Base-by-base conservation (phyloP, 2,113 vertebrate genomes). In the Hiodon tergisus region DNA sequence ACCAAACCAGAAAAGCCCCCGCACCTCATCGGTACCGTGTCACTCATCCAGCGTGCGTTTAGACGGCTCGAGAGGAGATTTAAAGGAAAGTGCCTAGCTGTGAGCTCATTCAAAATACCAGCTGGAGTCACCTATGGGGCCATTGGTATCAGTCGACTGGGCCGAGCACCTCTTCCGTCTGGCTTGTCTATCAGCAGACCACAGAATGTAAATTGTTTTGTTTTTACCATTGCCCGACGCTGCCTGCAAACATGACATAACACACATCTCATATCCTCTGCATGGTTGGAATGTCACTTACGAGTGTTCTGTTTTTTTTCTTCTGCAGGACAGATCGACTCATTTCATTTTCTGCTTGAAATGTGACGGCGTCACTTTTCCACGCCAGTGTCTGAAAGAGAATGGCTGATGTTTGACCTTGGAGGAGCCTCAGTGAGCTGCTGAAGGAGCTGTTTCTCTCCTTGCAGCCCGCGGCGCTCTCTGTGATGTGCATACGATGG, bases 51-150 rank as follows among this genome's bases (percentile, higher is more conserved):
- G 46, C 46, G 7, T 54, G 17, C 50, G 65, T 4, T 13, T 51
- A 63, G 5, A n/a, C 60, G 10, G 16, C 7, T 50, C 50, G 5
- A 31, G 50, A 73, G 59, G 50, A 5, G n/a, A 61, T 63, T 54
- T 63, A 65, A 31, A 63, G 47, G 1, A 6, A 73, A 0, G n/a
- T 4, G 47, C 58, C 50, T 11, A 47, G 57, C 71, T 60, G 57
- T 60, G 52, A 16, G n/a, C 14, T 60, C 47, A 48, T 60, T 61
- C 61, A 17, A 72, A 51, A 62, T 14, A 61, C 17, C 11, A 17
- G 17, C 54, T 58, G 69, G 13, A 61, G 71, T 72, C 31, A 60
- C 13, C 58, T 72, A 61, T 57, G 58, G 57, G 57, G 13, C n/a
- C 3, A 5, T 16, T 2, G 6, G 14, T 69, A 66, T 69, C 52